Percentiles rank a stretch among this genome's conserved stretches.
Evolutionary conservation across 2,888 invertebrate genomes (phyloP).

Genomic region (Beris chalybata): DNA sequence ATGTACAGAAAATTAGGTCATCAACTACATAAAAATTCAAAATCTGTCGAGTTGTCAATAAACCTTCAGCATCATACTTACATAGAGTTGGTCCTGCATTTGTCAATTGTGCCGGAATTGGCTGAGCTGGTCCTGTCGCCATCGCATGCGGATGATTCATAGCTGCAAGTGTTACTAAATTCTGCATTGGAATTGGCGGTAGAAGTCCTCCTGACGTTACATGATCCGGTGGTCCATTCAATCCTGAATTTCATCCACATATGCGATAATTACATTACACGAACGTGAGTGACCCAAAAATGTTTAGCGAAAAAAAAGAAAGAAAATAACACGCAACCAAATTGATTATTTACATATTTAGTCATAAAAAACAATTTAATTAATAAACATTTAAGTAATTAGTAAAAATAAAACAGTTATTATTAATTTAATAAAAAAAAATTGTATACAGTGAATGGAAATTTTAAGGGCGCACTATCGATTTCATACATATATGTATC

Average conservation of each 20-base stretch:
- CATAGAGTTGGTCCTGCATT: slow-evolving; percentile 55
- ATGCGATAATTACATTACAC: slow-evolving; percentile 17
- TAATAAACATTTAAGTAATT: too few species aligned
- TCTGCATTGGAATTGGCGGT: slow-evolving; percentile 86
- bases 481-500: too few species aligned
- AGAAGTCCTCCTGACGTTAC: slow-evolving; percentile 59
- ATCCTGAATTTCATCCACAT: slow-evolving; percentile 47
- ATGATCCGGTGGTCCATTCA: slow-evolving; percentile 58
- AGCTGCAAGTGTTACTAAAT: slow-evolving; percentile 79
- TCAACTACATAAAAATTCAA: not conserved
- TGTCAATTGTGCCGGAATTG: slow-evolving; percentile 45
- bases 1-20: not conserved
- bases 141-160: slow-evolving; percentile 43
- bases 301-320: slow-evolving; percentile 28
- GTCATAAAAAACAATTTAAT: not conserved
- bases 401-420: not conserved
- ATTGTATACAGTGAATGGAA: too few species aligned
- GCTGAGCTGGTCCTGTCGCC: slow-evolving; percentile 37
- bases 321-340: slow-evolving; percentile 52
- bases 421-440: too few species aligned
- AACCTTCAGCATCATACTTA: slow-evolving; percentile 47
- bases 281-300: slow-evolving; percentile 17
- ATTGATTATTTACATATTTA: slow-evolving; percentile 27
- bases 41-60: too few species aligned
- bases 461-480: too few species aligned